Conservation (phyloP, 2,888 invertebrate species). For the Drosophila prolongata region DNA sequence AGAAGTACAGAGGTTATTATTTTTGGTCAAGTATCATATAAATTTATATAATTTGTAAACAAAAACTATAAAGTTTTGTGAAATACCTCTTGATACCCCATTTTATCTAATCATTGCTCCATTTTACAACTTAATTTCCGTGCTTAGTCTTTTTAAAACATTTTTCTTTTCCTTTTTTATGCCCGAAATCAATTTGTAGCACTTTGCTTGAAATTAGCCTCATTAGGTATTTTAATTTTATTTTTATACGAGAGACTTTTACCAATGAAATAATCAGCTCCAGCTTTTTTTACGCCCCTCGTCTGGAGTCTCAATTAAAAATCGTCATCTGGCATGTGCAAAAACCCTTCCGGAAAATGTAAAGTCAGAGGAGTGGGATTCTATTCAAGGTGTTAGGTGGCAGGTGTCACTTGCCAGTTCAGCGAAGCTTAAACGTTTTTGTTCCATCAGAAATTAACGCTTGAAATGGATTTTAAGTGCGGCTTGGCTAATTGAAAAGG, state of each 20-base stretch:
- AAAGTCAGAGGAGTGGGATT: background rate
- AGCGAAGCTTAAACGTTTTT: conserved; percentile 70
- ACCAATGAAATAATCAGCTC: conserved; percentile 40
- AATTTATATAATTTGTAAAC: no score
- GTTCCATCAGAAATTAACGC: conserved; percentile 72
- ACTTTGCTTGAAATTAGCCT: conserved; percentile 70
- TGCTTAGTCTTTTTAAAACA: no score
- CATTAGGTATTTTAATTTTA: conserved; percentile 57
- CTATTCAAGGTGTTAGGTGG: conserved; percentile 46
- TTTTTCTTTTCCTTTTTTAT: conserved; percentile 14
- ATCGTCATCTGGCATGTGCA: conserved; percentile 48
- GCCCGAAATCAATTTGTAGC: conserved; percentile 77
- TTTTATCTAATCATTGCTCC: background rate
- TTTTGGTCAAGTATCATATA: no score
- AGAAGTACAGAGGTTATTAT: no score
- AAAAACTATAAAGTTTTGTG: no score
- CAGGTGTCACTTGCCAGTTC: conserved; percentile 79
- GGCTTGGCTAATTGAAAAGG: conserved; percentile 75
- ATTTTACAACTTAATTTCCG: conserved; percentile 46
- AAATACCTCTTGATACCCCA: no score
- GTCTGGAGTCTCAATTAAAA: conserved; percentile 75
- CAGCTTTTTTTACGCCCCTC: conserved; percentile 54
- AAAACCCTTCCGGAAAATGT: conserved; percentile 40
- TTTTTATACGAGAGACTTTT: conserved; percentile 49
- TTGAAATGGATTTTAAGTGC: conserved; percentile 75